Conservation (phyloP, 2,113 vertebrate genomes). For the Oriolus oriolus region DNA sequence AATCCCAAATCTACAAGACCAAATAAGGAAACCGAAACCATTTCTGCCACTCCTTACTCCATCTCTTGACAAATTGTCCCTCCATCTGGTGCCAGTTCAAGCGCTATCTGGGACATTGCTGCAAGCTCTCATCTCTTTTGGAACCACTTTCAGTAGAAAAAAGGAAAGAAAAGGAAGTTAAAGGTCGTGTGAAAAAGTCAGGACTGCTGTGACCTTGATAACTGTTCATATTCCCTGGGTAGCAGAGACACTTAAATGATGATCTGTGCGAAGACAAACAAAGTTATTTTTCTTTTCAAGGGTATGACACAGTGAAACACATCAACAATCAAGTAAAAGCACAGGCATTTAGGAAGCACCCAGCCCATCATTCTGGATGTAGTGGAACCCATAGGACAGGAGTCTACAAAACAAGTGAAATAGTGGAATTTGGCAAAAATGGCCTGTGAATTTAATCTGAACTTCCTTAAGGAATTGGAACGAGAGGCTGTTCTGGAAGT, state of each 20-base stretch:
- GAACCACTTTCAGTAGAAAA: neutral
- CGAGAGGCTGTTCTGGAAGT: constrained; percentile 83
- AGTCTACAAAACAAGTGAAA: neutral
- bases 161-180: neutral
- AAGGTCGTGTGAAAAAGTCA: neutral
- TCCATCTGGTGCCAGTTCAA: neutral
- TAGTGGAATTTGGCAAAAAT: constrained; percentile 33
- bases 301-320: neutral
- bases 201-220: neutral
- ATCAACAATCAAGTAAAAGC: neutral
- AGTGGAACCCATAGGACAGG: neutral
- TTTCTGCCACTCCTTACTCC: neutral
- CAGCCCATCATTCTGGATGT: neutral
- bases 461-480: constrained; percentile 79
- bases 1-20: neutral
- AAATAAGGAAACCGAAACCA: neutral
- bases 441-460: constrained; percentile 73
- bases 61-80: neutral
- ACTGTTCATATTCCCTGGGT: neutral
- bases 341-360: neutral
- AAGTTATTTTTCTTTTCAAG: neutral
- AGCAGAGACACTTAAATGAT: neutral
- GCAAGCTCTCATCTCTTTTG: constrained; percentile 20
- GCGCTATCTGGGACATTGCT: neutral
- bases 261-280: neutral